These are phyloP conservation scores for Molanna angustata DNA, from an alignment of 2,888 invertebrate species.

Conservation along the genomic window DNA sequence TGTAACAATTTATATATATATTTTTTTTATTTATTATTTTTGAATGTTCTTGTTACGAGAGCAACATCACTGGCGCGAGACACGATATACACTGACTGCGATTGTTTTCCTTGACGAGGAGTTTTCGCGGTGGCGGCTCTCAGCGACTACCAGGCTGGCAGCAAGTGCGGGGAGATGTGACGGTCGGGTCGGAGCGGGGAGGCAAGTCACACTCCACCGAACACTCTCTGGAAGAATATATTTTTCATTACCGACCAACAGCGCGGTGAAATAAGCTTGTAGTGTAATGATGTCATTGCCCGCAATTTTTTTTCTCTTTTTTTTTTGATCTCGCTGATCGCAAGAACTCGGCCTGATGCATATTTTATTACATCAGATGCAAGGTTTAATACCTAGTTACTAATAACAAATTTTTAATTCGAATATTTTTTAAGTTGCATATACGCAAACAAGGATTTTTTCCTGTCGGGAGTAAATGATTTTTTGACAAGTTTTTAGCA, in stretches of 20 bases:
- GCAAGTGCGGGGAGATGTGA: constrained; percentile 4
- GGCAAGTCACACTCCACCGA: constrained; percentile 19
- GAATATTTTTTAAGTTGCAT: too few relatives aligned
- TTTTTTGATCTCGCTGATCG: too few relatives aligned
- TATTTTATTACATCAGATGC: too few relatives aligned
- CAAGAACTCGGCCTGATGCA: too few relatives aligned
- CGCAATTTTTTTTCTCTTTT: too few relatives aligned
- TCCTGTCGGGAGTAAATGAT: too few relatives aligned
- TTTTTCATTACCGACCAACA: constrained; percentile 10
- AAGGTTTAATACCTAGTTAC: too few relatives aligned
- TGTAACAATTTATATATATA: too few relatives aligned
- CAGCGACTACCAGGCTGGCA: constrained; percentile 6
- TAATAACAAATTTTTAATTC: too few relatives aligned
- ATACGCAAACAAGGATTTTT: too few relatives aligned
- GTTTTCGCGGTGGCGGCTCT: constrained; percentile 17
- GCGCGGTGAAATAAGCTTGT: constrained; percentile 9
- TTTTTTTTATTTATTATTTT: too few relatives aligned
- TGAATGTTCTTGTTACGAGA: neutral
- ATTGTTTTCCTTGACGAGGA: constrained; percentile 24
- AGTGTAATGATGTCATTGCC: constrained; percentile 16
- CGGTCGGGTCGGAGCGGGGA: constrained; percentile 3
- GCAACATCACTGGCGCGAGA: constrained; percentile 27
- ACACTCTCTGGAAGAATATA: constrained; percentile 15
- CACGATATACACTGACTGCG: constrained; percentile 26
- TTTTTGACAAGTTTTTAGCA: too few relatives aligned